These are phyloP conservation scores for Agriotes lineatus DNA, from an alignment of 2,888 invertebrate species.

Conservation along the genomic window DNA sequence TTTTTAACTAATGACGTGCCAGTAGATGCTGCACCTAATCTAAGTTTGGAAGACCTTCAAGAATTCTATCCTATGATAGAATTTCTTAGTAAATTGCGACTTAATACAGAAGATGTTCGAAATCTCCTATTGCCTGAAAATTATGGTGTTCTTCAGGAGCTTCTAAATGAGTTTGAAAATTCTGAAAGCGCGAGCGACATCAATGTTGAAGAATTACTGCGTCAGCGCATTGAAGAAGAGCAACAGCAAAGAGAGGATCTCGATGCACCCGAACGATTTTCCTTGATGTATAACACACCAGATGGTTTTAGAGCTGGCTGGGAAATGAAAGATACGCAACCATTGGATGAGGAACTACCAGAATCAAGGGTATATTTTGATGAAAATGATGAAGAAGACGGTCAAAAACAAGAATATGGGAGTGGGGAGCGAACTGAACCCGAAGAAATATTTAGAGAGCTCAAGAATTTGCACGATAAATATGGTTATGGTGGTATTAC, in stretches of 20 bases:
- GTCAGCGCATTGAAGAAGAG: slow-evolving; percentile 40
- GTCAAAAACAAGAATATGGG: slow-evolving; percentile 55
- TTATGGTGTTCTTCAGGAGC: slow-evolving; percentile 39
- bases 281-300: slow-evolving; percentile 66
- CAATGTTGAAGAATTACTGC: slow-evolving; percentile 37
- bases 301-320: slow-evolving; percentile 65
- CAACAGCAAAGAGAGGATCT: slow-evolving; percentile 45
- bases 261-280: slow-evolving; percentile 59
- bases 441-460: slow-evolving; percentile 56
- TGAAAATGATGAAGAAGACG: slow-evolving; percentile 66
- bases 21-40: slow-evolving; percentile 30
- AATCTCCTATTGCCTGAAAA: slow-evolving; percentile 46
- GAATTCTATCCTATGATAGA: slow-evolving; percentile 51
- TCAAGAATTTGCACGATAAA: slow-evolving; percentile 52
- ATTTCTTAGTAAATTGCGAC: slow-evolving; percentile 43
- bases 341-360: slow-evolving; percentile 58
- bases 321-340: slow-evolving; percentile 61
- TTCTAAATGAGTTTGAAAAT: slow-evolving; percentile 53
- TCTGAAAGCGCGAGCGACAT: slow-evolving; percentile 42
- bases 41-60: slow-evolving; percentile 51
- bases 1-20: slow-evolving; percentile 35
- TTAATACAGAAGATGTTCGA: slow-evolving; percentile 37
- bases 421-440: slow-evolving; percentile 55
- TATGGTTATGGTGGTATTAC: slow-evolving; percentile 38
- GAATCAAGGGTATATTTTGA: slow-evolving; percentile 72